Base-by-base conservation (phyloP, 2,797 vertebrate genomes). In the Epinephelus coioides region DNA sequence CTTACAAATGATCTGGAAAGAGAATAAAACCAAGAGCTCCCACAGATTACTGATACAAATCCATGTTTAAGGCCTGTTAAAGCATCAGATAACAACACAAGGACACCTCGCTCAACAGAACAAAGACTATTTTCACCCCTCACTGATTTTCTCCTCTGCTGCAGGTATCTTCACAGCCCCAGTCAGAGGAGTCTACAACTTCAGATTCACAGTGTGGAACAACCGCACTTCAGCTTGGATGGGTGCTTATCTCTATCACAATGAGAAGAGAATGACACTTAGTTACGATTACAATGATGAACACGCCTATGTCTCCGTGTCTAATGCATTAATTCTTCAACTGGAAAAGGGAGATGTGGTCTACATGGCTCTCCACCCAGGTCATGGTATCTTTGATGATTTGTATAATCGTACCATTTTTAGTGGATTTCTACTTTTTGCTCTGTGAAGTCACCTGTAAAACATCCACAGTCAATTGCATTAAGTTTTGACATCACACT, bases 141-240 rank as follows among this genome's bases (percentile, higher is more conserved):
- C 1, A 5, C 46, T 72, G 11, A 47, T 11, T 27, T n/a, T 53
- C 40, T 44, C 50, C 25, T 64, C 14, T 61, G 34, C 13, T 75
- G 30, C 82, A 85, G 83, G 79, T n/a, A 15, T 78, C 55, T 81
- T 85, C 60, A 80, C 66, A 38, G 79, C 79, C 12, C 79, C 76
- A 1, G 51, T 79, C 60, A 71, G 25, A 60, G 79, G 78, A 60
- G 30, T 34, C 30, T 34, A 34, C 30, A 2, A 34, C 30, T 34
- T 34, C 30, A 34, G 30, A 34, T 34, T 68, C 40, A 60, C 18
- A 6, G 3, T 1, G 19, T 15, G 18, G 17, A 15, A 19, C 0
- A 0, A 0, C 0, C 4, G 7, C 4, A 0, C 0, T 2, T 1
- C 0, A 7, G 0, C 0, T 9, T 7, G 30, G 30, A 2, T 6